Evolutionary conservation across 2,113 vertebrate species (phyloP).

Genomic region (Arenaria interpres): DNA sequence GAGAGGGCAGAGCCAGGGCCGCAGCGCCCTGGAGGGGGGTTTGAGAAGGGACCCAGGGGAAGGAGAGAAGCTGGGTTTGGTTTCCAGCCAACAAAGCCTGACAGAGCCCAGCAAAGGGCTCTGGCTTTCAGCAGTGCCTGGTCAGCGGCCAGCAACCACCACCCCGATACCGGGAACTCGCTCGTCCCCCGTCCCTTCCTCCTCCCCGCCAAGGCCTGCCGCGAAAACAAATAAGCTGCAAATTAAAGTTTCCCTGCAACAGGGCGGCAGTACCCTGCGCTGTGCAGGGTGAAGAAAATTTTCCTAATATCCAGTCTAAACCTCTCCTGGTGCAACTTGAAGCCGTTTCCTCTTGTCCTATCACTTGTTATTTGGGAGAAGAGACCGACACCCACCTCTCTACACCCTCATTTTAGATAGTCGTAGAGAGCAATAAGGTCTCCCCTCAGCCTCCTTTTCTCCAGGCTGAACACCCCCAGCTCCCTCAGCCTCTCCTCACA

Average conservation of each 20-base stretch:
- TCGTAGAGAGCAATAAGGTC: neutral
- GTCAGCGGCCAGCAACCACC: slow-evolving; percentile 7
- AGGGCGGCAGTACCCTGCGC: neutral
- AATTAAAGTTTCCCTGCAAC: neutral
- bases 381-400: neutral
- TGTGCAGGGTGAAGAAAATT: neutral
- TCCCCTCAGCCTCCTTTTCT: neutral
- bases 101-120: neutral
- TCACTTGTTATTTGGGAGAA: neutral
- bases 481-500: neutral
- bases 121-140: neutral
- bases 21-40: neutral
- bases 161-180: neutral
- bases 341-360: neutral
- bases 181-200: too few relatives aligned
- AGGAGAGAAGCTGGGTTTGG: neutral
- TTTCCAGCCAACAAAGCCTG: neutral
- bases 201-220: neutral
- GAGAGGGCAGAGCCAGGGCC: neutral
- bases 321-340: neutral
- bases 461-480: neutral
- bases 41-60: neutral
- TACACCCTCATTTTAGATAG: neutral
- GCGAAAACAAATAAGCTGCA: neutral
- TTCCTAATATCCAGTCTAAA: neutral